These are phyloP conservation scores for Chiroxiphia lanceolata DNA, from an alignment of 2,797 vertebrate genomes.

Conservation along the genomic window DNA sequence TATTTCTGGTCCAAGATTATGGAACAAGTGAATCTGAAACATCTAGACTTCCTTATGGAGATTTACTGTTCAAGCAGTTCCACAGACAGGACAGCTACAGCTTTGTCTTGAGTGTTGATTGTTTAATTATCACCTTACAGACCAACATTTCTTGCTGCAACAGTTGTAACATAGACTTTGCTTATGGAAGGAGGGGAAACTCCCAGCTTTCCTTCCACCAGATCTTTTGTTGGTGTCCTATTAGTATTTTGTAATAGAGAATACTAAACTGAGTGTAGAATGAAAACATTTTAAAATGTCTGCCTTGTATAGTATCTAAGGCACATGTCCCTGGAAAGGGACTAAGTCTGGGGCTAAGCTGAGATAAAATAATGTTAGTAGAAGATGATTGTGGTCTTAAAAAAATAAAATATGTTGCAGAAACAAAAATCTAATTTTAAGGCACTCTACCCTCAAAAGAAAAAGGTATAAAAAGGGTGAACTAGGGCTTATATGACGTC, in stretches of 20 bases:
- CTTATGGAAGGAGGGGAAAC: background rate
- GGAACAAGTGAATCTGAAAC: background rate
- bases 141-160: background rate
- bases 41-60: background rate
- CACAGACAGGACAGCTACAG: background rate
- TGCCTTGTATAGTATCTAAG: background rate
- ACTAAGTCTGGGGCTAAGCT: background rate
- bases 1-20: background rate
- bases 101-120: background rate
- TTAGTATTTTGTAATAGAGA: background rate
- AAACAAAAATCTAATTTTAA: background rate
- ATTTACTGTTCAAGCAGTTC: background rate
- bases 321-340: background rate
- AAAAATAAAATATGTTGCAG: background rate
- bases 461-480: background rate
- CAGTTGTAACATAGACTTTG: background rate
- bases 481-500: background rate
- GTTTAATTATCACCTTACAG: background rate
- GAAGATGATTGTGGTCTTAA: background rate
- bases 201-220: background rate
- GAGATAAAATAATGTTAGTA: background rate
- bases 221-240: background rate
- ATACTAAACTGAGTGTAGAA: background rate
- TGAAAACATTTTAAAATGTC: background rate
- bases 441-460: background rate